Evolutionary conservation across 2,113 vertebrate species (phyloP).

Genomic region (Haemorhous mexicanus): DNA sequence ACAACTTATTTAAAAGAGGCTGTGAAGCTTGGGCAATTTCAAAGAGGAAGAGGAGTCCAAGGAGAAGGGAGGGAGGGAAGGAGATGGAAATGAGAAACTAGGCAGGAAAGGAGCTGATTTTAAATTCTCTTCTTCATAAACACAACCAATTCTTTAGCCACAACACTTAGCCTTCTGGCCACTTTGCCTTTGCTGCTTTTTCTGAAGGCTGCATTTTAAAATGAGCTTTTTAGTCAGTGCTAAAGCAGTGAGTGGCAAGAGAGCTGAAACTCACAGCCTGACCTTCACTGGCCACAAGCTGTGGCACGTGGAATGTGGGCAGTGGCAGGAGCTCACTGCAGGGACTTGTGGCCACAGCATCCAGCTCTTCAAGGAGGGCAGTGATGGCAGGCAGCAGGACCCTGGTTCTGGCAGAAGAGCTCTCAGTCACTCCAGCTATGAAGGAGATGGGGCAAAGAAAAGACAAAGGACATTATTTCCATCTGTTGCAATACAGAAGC

Average conservation of each 20-base stretch:
- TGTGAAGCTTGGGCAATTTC: neutral
- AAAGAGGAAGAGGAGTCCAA: neutral
- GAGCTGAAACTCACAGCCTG: neutral
- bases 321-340: fast-evolving
- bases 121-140: neutral
- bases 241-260: neutral
- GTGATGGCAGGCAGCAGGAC: neutral
- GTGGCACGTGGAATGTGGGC: neutral
- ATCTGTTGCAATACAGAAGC: neutral
- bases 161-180: neutral
- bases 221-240: neutral
- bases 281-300: neutral
- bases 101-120: neutral
- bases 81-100: neutral
- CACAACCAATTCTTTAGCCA: neutral
- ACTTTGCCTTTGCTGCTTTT: neutral
- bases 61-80: neutral
- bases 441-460: neutral
- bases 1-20: neutral
- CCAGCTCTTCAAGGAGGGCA: neutral
- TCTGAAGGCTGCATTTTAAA: neutral
- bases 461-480: neutral
- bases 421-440: neutral
- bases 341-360: fast-evolving
- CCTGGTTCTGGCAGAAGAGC: neutral